Evolutionary conservation across 1,140 invertebrate species (phyloP).

Genomic region (Leptinotarsa undecemlineata): DNA sequence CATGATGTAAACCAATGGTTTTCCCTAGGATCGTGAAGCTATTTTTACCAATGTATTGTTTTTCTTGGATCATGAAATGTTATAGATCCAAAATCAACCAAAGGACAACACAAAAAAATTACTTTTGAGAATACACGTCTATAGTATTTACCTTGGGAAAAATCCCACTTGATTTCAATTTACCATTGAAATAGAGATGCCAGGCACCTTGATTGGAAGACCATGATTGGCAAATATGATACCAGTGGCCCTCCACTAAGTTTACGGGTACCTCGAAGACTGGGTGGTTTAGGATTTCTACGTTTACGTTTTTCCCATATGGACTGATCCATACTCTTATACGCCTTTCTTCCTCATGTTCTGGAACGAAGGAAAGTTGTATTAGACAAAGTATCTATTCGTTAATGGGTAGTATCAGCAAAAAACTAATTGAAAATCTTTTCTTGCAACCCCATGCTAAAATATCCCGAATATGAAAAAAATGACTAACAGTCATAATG

Average conservation of each 20-base stretch:
- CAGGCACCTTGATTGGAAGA: constrained; percentile 62
- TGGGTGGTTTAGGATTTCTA: constrained; percentile 61
- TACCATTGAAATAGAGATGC: constrained; percentile 64
- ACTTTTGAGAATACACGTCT: not conserved
- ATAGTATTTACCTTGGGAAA: constrained; percentile 57
- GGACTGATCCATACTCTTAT: constrained; percentile 65
- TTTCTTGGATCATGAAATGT: no score
- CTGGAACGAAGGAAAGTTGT: constrained; percentile 50
- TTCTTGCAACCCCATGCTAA: no score
- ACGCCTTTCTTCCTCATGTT: constrained; percentile 62
- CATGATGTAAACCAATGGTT: no score
- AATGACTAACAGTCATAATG: no score
- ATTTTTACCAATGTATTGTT: no score
- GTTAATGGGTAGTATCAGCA: no score
- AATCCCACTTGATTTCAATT: constrained; percentile 54
- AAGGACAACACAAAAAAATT: not conserved
- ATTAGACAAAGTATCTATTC: no score
- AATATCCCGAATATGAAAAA: no score
- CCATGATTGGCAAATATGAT: constrained; percentile 70
- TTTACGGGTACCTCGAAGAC: constrained; percentile 57
- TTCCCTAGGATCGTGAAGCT: no score
- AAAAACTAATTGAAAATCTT: no score
- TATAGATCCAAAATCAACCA: no score
- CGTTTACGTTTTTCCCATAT: constrained; percentile 59
- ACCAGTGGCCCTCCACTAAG: constrained; percentile 63